phyloP scores from a whole-genome alignment of 2,797 vertebrate species.

The Amazona finschi region DNA sequence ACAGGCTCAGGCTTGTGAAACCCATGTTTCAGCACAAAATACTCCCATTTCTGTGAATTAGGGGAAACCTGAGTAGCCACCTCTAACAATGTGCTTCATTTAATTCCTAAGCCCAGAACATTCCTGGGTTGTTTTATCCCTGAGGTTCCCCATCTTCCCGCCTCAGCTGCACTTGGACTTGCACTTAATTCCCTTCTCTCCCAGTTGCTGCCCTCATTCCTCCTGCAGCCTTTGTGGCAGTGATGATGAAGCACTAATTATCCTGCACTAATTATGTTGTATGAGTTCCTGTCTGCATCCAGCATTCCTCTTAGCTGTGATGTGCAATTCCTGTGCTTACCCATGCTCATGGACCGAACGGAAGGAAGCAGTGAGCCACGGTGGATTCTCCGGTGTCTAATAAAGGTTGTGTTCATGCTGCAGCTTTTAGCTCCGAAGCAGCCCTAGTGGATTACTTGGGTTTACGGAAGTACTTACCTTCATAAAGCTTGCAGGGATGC shows the following conservation, averaged over 20 bases:
- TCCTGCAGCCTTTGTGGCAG: not conserved
- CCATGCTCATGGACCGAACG: accelerated
- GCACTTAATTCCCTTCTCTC: not conserved
- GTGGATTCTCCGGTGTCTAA: not conserved
- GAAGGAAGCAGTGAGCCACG: accelerated
- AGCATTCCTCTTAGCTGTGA: not conserved
- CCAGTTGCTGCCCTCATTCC: not conserved
- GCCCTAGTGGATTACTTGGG: not conserved
- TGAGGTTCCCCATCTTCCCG: not conserved
- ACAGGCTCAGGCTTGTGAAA: not conserved
- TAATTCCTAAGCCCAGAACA: not conserved
- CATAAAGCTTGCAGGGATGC: not conserved
- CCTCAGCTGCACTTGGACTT: accelerated
- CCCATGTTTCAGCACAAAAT: conserved; percentile 3
- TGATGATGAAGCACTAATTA: not conserved
- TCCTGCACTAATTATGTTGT: not conserved
- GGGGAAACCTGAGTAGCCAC: conserved; percentile 26
- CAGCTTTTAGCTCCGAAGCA: not conserved
- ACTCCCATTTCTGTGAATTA: conserved; percentile 39
- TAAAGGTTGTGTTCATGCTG: not conserved
- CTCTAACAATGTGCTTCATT: conserved; percentile 19
- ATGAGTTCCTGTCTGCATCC: not conserved
- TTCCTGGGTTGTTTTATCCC: conserved; percentile 5
- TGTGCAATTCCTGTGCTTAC: not conserved
- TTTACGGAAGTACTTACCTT: not conserved